Conservation (phyloP, 2,888 invertebrate genomes). For the Colletes collaris region DNA sequence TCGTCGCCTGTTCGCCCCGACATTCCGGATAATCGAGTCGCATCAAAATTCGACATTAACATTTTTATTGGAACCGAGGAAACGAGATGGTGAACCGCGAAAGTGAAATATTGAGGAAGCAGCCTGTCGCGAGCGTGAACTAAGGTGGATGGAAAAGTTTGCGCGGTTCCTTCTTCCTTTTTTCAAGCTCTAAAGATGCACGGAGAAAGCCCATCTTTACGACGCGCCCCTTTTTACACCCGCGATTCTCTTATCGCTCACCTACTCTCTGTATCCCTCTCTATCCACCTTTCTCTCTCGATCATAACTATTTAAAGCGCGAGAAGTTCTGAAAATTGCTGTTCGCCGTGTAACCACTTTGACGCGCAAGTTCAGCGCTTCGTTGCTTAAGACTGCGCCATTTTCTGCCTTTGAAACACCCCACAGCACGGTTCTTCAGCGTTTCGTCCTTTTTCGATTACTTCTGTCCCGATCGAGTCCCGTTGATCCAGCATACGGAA, state of each 20-base stretch:
- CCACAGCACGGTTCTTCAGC: not conserved
- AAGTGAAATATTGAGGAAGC: slow-evolving; percentile 52
- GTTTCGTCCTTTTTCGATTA: not conserved
- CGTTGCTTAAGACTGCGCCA: not conserved
- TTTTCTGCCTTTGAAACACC: slow-evolving; percentile 20
- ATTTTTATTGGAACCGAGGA: slow-evolving; percentile 43
- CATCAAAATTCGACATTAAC: slow-evolving; percentile 47
- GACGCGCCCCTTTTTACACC: slow-evolving; percentile 69
- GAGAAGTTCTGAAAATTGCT: slow-evolving; percentile 54
- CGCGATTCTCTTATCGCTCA: slow-evolving; percentile 59
- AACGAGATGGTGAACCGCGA: slow-evolving; percentile 28
- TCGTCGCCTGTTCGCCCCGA: not conserved
- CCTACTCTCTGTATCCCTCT: not conserved
- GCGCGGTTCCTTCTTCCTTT: slow-evolving; percentile 1
- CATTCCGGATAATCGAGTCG: slow-evolving; percentile 30
- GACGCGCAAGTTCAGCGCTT: slow-evolving; percentile 11
- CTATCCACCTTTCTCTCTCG: slow-evolving; percentile 26
- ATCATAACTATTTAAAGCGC: slow-evolving; percentile 60
- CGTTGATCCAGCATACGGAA: no score
- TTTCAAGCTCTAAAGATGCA: slow-evolving; percentile 17
- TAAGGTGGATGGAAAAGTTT: slow-evolving; percentile 51
- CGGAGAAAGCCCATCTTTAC: slow-evolving; percentile 54
- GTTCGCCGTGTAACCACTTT: slow-evolving; percentile 36
- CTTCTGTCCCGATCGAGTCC: not conserved
- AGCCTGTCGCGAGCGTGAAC: slow-evolving; percentile 23